Evolutionary conservation across 1,140 invertebrate genomes (phyloP), one percentile per base, ranked within the genome.

Genomic region (Trichonephila clavipes): DNA sequence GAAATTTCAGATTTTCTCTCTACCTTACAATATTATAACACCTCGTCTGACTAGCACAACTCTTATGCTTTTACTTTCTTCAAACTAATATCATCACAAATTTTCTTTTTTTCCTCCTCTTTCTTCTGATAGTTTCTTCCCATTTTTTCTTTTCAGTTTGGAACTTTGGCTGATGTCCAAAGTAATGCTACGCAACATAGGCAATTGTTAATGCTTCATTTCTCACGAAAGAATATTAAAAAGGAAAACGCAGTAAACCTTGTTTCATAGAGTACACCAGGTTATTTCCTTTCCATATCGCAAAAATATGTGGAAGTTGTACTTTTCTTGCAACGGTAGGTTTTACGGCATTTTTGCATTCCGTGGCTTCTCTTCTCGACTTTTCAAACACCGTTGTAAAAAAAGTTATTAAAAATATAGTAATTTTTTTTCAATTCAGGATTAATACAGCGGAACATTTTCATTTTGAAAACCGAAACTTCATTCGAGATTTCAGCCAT

Each of bases 161-260:
- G 28, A 28, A 28, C 28, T 28, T 90, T 90, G 88, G 88, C 88
- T 90, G 24, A 28, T 66, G 40, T 77, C 88, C 88, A 90, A 69
- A 34, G 19, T 21, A 90, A 90, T 59, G 34, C 24, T 28, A 58
- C 69, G 19, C 51, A 59, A 58, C 66, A 69, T 77, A 28, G 19
- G 62, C 69, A 90, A 90, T 90, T 90, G 58, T 90, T 81, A 77
- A 59, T 44, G 28, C 66, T 90, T 90, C 88, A 66, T 77, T 90
- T 90, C 69, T 59, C 88, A 51, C 34, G 44, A 81, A 77, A 44
- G 88, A 28, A 81, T 66, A 90, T 90, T 90, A 28, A 28, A 66
- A 34, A 66, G 62, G 18, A 40, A 64, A 90, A 61, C 10, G 18
- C 40, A 51, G 88, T 64, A 51, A 69, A 72, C 24, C 69, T 28